Conservation (phyloP, 2,888 invertebrate species). For the Netelia melanura region DNA sequence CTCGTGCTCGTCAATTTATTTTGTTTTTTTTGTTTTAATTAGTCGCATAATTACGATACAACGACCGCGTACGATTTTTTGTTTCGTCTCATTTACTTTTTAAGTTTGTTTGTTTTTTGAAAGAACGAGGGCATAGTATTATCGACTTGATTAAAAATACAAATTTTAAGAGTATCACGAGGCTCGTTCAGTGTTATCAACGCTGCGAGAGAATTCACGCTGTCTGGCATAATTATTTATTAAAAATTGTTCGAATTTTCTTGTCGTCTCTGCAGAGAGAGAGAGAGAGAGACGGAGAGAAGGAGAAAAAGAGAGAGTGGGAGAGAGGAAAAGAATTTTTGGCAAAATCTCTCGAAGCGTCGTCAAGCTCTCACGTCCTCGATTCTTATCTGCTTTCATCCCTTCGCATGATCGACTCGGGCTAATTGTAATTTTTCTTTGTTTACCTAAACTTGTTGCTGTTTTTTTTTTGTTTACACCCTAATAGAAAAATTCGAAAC, state of each 20-base stretch:
- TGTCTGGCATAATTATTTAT: not conserved
- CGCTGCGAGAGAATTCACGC: not conserved
- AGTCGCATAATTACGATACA: constrained; percentile 48
- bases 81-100: constrained; percentile 30
- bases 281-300: too few relatives aligned
- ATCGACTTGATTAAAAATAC: constrained; percentile 74
- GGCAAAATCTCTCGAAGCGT: constrained; percentile 22
- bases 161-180: constrained; percentile 71
- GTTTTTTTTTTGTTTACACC: constrained; percentile 3
- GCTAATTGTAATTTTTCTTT: constrained; percentile 41
- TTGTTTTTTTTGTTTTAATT: constrained; percentile 2
- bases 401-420: constrained; percentile 16
- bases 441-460: constrained; percentile 14
- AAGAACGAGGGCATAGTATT: constrained; percentile 84
- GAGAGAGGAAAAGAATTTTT: constrained; percentile 13
- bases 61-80: constrained; percentile 34
- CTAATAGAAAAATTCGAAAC: constrained; percentile 54
- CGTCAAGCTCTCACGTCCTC: constrained; percentile 31
- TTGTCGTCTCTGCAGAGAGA: not conserved
- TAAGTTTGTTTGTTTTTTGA: constrained; percentile 74
- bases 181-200: constrained; percentile 18
- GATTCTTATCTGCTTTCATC: constrained; percentile 9
- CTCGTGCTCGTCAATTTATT: constrained; percentile 14
- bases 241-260: not conserved
- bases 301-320: not conserved